Evolutionary conservation across 2,888 invertebrate genomes (phyloP).

Genomic region (Heterodera filipjevi): DNA sequence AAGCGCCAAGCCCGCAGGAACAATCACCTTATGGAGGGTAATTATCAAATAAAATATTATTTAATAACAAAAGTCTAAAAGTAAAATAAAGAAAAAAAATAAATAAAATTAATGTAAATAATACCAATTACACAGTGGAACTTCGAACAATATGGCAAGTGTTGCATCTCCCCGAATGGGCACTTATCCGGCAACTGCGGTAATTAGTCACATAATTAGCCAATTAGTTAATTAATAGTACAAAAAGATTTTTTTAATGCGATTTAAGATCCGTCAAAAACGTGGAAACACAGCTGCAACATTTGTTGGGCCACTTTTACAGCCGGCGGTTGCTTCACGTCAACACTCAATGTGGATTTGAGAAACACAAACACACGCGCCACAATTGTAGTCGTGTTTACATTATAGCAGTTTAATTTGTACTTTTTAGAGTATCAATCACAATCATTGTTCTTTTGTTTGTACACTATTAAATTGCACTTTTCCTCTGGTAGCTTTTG

Average conservation of each 20-base stretch:
- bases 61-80: no score
- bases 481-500: no score
- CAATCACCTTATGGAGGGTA: no score
- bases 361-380: conserved; percentile 5
- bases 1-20: no score
- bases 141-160: background rate
- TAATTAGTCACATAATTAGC: background rate
- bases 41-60: no score
- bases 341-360: conserved; percentile 39
- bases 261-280: background rate
- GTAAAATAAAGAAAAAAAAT: no score
- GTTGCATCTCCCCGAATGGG: background rate
- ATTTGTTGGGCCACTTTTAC: conserved; percentile 31
- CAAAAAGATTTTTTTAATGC: background rate
- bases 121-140: background rate
- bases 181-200: background rate
- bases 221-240: background rate
- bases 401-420: no score
- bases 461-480: no score
- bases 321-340: conserved; percentile 19
- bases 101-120: no score
- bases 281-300: background rate
- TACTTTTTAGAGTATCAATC: no score
- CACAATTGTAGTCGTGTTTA: no score
- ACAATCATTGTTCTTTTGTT: no score